Evolutionary conservation across 37 sponge, comb jelly and placozoan genomes (phyloP), one percentile per base, ranked within the genome.

Genomic region (Ephydatia muelleri): DNA sequence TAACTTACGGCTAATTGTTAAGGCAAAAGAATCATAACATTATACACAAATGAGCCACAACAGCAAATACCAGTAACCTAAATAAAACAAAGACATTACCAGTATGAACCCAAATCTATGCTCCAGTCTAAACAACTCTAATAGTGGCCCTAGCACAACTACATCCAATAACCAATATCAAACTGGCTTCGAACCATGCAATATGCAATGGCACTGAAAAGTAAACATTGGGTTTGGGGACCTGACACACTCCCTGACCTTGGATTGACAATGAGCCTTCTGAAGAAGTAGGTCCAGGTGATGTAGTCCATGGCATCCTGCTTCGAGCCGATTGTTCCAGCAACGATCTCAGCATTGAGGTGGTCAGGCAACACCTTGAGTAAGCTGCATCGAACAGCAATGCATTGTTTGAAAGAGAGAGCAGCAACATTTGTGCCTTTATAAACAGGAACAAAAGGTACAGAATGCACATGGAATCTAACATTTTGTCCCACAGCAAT

Each of bases 221-320:
- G n/a, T 6, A 9, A 43, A 68, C 70, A 3, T 9, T 23, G 5
- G 35, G 5, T 5, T 3, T 9, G 4, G 33, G 35, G 33, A 6
- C 28, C 75, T 8, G 33, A 74, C 36, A 31, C 34, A 74, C 75
- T 34, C 34, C 5, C 36, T 29, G 28, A 92, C 87, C 91, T 86
- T 34, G 99, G 99, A 82, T 98, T 98, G 84, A 90, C 84, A 49
- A 98, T 38, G 65, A 98, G 93, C 70, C 99, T 78, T 30, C 99
- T 82, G 81, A 98, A 98, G 88, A 98, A 94, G 77, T 98, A 98
- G 31, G 99, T 98, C 97, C 97, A 98, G 5, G 99, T 98, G 72
- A 98, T 65, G 75, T 98, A 98, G 85, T 98, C 99, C 75, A 98
- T 83, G 21, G 94, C 94, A 33, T 96, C 99, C 70, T 98, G 99